A percentile compares a stretch with the other conserved stretches of the same genome.
Conservation (phyloP, 2,797 vertebrate genomes). For the Neopelma chrysocephalum region DNA sequence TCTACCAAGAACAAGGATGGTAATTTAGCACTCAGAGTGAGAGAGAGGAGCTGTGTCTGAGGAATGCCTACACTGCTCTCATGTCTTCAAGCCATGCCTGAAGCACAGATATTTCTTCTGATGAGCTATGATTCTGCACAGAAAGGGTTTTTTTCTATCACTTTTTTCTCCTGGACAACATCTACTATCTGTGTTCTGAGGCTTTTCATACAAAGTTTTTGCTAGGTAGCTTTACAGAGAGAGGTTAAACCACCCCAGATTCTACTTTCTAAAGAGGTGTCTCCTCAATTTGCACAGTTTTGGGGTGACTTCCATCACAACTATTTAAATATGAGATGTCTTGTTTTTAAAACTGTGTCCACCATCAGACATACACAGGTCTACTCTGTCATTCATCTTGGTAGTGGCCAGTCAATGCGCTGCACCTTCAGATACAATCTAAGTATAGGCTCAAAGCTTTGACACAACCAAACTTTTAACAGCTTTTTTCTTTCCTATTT, state of each 20-base stretch:
- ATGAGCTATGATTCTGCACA: background rate
- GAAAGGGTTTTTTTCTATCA: background rate
- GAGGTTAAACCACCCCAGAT: background rate
- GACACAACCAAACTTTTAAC: background rate
- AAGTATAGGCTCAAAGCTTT: background rate
- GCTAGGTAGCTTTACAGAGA: background rate
- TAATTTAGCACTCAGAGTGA: slow-evolving; percentile 12
- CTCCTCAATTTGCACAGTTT: background rate
- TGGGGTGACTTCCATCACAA: background rate
- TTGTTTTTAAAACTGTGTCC: background rate
- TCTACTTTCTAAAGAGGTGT: background rate
- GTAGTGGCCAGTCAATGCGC: background rate
- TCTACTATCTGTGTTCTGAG: background rate
- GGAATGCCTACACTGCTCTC: background rate
- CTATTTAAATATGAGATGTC: background rate
- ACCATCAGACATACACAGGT: accelerated
- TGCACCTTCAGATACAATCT: background rate
- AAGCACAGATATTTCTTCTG: slow-evolving; percentile 20
- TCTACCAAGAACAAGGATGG: slow-evolving; percentile 31
- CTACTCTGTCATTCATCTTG: background rate
- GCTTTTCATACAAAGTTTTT: background rate
- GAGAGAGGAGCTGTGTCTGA: background rate
- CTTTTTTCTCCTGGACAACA: background rate
- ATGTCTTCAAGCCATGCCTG: background rate
- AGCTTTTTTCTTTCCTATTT: background rate